Evolutionary conservation across 2,888 invertebrate species (phyloP).

Genomic region (Keiferia lycopersicella): DNA sequence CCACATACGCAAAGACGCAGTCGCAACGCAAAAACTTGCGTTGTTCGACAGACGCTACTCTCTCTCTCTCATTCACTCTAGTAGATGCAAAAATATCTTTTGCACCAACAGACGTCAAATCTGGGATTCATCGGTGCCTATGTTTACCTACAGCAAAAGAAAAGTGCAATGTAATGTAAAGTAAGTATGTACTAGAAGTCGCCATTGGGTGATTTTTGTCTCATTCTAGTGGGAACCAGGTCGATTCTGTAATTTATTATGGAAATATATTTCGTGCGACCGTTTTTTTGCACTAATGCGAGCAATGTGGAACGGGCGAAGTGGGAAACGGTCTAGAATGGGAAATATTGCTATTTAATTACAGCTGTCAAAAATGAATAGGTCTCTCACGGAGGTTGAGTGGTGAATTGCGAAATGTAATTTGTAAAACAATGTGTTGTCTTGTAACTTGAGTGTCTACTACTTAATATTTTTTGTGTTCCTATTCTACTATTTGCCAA

Average conservation of each 20-base stretch:
- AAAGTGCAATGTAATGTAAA: background rate
- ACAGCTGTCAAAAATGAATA: slow-evolving; percentile 12
- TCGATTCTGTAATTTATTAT: slow-evolving; percentile 26
- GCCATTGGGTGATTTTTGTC: background rate
- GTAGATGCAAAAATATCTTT: too few species aligned
- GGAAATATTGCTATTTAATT: slow-evolving; percentile 15
- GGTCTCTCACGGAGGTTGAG: background rate
- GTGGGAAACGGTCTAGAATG: slow-evolving; percentile 13
- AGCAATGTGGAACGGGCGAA: slow-evolving; percentile 10
- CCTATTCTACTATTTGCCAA: too few species aligned
- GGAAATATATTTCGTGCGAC: slow-evolving; percentile 29
- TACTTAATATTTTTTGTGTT: too few species aligned
- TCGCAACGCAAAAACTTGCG: too few species aligned
- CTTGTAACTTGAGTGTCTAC: too few species aligned
- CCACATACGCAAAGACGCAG: too few species aligned
- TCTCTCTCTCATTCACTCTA: too few species aligned
- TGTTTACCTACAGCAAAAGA: background rate
- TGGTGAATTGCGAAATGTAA: background rate
- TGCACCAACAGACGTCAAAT: too few species aligned
- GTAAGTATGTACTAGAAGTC: background rate
- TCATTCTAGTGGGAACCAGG: slow-evolving; percentile 28
- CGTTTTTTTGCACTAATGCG: slow-evolving; percentile 24
- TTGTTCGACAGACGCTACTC: too few species aligned
- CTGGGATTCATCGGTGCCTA: too few species aligned
- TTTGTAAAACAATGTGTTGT: background rate